Evolutionary conservation across 2,888 invertebrate species (phyloP).

Genomic region (Sinohyriopsis cumingii): DNA sequence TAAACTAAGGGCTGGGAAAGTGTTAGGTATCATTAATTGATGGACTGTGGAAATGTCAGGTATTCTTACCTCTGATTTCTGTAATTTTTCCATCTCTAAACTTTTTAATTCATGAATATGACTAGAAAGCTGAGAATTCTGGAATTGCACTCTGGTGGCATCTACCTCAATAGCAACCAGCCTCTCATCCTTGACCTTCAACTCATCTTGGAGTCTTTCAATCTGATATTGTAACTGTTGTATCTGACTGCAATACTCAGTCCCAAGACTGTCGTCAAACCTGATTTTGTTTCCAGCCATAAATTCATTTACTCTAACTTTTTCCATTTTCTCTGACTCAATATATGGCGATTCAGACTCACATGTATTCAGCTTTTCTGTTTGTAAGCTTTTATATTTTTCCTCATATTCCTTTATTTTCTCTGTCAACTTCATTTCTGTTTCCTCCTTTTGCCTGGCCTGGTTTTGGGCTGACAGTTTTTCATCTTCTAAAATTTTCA

Average conservation of each 20-base stretch:
- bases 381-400: constrained; percentile 13
- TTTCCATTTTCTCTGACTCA: constrained; percentile 1
- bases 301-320: neutral
- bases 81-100: constrained; percentile 24
- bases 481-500: constrained; percentile 12
- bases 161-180: constrained; percentile 9
- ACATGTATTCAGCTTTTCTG: constrained; percentile 6
- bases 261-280: neutral
- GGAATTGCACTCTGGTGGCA: constrained; percentile 5
- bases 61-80: constrained; percentile 32
- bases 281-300: neutral
- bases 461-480: neutral
- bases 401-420: neutral
- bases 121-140: constrained; percentile 10
- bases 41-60: no score
- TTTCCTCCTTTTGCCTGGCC: neutral
- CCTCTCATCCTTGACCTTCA: constrained; percentile 11
- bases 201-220: constrained; percentile 19
- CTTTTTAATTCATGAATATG: constrained; percentile 10
- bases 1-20: no score
- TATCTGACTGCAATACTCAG: neutral
- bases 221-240: neutral
- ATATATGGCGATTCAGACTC: neutral
- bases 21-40: no score
- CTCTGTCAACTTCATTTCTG: no score